Percentiles rank a stretch among this genome's conserved stretches.
Conservation (phyloP, 2,797 vertebrate genomes). For the Diplodus sargus region DNA sequence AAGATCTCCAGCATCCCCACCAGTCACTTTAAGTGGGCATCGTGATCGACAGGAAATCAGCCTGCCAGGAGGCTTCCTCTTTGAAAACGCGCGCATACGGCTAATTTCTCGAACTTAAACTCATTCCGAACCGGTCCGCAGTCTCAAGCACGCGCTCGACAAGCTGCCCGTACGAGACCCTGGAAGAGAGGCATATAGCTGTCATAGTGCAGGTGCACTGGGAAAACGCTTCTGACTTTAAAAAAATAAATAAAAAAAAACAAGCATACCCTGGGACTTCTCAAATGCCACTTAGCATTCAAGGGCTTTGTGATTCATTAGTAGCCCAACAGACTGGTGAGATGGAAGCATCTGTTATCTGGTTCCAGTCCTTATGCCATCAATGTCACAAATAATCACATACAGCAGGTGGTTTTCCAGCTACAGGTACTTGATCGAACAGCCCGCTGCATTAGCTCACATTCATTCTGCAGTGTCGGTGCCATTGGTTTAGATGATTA, state of each 20-base stretch:
- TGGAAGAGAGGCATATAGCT: constrained; percentile 74
- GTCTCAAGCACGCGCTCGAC: constrained; percentile 54
- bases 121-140: constrained; percentile 11
- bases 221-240: constrained; percentile 76
- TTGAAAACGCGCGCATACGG: background rate
- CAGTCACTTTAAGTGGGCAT: constrained; percentile 59
- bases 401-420: constrained; percentile 80
- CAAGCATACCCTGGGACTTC: constrained; percentile 83
- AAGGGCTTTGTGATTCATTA: constrained; percentile 86
- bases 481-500: background rate
- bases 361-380: constrained; percentile 85
- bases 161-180: constrained; percentile 54
- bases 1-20: constrained; percentile 64
- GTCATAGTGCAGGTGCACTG: constrained; percentile 82
- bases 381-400: constrained; percentile 85
- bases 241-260: constrained; percentile 32
- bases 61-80: constrained; percentile 8
- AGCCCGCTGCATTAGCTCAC: constrained; percentile 42
- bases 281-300: constrained; percentile 88
- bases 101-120: background rate
- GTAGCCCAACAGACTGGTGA: constrained; percentile 80
- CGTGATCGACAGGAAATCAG: constrained; percentile 57
- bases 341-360: constrained; percentile 85
- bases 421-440: constrained; percentile 56
- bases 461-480: constrained; percentile 9